Conservation (phyloP, 2,113 vertebrate species). For the Trichechus manatus region DNA sequence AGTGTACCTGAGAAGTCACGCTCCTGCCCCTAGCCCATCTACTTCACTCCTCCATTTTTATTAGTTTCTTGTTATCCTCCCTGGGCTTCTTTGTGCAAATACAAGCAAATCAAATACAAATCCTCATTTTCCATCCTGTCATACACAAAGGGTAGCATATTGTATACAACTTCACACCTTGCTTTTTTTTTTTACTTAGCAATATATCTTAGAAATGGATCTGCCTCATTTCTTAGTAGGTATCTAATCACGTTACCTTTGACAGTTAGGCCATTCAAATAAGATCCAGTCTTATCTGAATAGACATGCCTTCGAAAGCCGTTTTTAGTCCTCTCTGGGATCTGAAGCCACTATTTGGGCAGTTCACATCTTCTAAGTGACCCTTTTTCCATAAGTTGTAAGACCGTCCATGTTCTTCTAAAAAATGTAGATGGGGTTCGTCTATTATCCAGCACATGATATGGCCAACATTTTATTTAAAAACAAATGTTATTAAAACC, state of each 20-base stretch:
- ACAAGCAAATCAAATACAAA: slow-evolving; percentile 52
- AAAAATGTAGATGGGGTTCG: not conserved
- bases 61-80: not conserved
- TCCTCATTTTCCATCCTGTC: slow-evolving; percentile 29
- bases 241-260: not conserved
- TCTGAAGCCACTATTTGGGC: not conserved
- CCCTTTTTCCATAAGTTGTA: not conserved
- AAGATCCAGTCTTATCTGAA: not conserved
- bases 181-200: not conserved
- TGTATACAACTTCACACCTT: not conserved
- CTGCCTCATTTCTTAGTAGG: not conserved
- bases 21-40: not conserved
- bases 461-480: not conserved
- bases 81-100: slow-evolving; percentile 2
- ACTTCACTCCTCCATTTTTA: not conserved
- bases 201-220: not conserved
- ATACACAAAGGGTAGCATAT: slow-evolving; percentile 47
- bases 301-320: not conserved
- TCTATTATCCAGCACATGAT: not conserved
- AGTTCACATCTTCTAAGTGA: not conserved
- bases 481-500: slow-evolving; percentile 25
- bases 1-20: not conserved
- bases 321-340: not conserved
- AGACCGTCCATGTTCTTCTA: not conserved
- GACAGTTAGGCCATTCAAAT: not conserved